Evolutionary conservation across 2,797 vertebrate species (phyloP), one percentile per base, ranked within the genome.

Genomic region (Notolabrus celidotus): DNA sequence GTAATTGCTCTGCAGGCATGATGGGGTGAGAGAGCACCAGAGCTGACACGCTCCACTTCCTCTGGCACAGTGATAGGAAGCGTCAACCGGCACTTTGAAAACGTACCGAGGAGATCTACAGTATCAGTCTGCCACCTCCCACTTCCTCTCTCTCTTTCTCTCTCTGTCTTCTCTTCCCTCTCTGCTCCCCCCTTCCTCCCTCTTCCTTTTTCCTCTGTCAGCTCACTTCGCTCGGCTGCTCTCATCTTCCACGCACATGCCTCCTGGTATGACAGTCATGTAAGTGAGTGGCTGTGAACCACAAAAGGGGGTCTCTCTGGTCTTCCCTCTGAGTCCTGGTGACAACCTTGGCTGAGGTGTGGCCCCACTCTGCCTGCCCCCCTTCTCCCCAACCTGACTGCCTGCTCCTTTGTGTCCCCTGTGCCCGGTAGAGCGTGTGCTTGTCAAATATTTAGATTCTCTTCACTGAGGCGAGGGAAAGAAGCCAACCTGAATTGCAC

Each of bases 1-100:
- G 74, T 85, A 86, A 88, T 77, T 83, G 81, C 80, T 87, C 73
- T 22, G 67, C 77, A 74, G 82, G 76, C 55, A 56, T 81, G 74
- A 76, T 54, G 62, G 61, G 54, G 67, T 57, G 74, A 87, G 79
- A 69, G 78, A 72, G 71, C 65, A 66, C 66, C 33, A 2, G 71
- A 73, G 81, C 79, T 73, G 67, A 43, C 75, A 86, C 29, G 71
- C 86, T 89, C 82, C 87, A 90, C 84, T 89, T 84, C 86, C 75
- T 62, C 60, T 58, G 0, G 74, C 71, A 72, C 17, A 29, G 65
- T 71, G 78, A 89, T 79, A 60, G 77, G 60, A 88, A 85, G 83
- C 88, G 86, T 91, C 88, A 84, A 69, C 61, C 27, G 3, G 58
- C 76, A 77, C 86, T 86, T 88, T 85, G 80, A 77, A 81, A 80